A percentile compares a stretch with the other conserved stretches of the same genome.
These are phyloP conservation scores for Cariama cristata DNA, from an alignment of 2,113 vertebrate species.

Conservation along the genomic window DNA sequence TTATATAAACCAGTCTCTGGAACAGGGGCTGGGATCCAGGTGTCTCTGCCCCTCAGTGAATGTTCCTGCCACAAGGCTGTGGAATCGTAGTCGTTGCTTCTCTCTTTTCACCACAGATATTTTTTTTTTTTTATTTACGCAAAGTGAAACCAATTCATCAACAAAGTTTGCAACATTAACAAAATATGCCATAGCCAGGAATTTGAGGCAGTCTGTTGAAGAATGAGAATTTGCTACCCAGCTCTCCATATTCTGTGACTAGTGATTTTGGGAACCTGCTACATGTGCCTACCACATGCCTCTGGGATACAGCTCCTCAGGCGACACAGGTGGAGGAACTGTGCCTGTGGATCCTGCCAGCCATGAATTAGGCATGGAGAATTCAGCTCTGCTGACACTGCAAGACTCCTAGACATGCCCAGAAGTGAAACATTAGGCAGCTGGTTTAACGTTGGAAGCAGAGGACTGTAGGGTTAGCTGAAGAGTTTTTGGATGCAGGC, in stretches of 20 bases:
- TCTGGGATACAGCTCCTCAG: neutral
- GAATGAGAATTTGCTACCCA: neutral
- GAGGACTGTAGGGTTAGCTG: neutral
- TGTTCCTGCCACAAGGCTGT: neutral
- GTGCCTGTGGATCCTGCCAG: neutral
- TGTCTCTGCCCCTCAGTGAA: neutral
- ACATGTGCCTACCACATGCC: neutral
- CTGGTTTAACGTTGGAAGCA: neutral
- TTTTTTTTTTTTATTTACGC: neutral
- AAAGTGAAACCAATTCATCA: neutral
- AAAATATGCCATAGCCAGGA: neutral
- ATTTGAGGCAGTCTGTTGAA: neutral
- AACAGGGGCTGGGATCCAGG: neutral
- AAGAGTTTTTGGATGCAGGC: neutral
- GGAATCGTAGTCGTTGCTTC: neutral
- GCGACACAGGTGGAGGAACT: neutral
- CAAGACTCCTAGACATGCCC: neutral
- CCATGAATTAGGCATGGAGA: neutral
- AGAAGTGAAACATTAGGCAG: neutral
- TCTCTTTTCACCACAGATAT: neutral
- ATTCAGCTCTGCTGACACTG: neutral
- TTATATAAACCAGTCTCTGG: neutral
- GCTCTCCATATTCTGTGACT: neutral
- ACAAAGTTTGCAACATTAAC: neutral
- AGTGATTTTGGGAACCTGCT: neutral